Percentiles rank a stretch among this genome's conserved stretches.
phyloP scores from a whole-genome alignment of 1,140 invertebrate species.

The Orius insidiosus region DNA sequence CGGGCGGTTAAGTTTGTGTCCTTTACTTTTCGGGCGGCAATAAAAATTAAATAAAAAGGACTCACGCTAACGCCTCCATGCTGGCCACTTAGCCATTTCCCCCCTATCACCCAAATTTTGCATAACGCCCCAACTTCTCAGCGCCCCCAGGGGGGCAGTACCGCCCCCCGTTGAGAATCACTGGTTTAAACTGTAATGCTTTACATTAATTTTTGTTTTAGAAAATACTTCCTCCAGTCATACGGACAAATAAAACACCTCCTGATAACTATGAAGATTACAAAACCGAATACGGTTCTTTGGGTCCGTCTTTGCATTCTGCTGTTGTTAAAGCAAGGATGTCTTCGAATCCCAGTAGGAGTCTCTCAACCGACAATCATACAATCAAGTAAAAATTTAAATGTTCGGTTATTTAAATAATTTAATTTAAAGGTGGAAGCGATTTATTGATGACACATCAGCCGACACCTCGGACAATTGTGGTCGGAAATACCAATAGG shows the following conservation, averaged over 20 bases:
- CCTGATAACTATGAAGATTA: slow-evolving; percentile 81
- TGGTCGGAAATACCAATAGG: slow-evolving; percentile 22
- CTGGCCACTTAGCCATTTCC: no score
- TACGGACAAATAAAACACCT: slow-evolving; percentile 55
- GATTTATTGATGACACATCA: slow-evolving; percentile 25
- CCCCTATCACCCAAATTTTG: no score
- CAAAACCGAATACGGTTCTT: slow-evolving; percentile 67
- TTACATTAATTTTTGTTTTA: slow-evolving; percentile 23
- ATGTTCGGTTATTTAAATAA: slow-evolving; percentile 23
- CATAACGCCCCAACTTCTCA: no score
- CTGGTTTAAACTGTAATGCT: background rate
- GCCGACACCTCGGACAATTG: slow-evolving; percentile 30
- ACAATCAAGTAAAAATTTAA: slow-evolving; percentile 26
- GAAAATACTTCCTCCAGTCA: slow-evolving; percentile 70
- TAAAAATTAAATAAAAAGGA: no score
- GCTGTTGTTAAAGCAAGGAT: slow-evolving; percentile 61
- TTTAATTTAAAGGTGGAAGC: slow-evolving; percentile 28
- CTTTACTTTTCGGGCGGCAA: no score
- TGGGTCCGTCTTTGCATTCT: slow-evolving; percentile 63
- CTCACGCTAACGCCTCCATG: no score
- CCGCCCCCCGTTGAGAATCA: no score
- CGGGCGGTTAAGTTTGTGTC: no score
- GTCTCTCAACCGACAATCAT: slow-evolving; percentile 26
- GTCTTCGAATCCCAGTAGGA: slow-evolving; percentile 14
- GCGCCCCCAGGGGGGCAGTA: no score